Base-by-base conservation (phyloP, 2,888 invertebrate genomes). In the Ectemnius cavifrons region DNA sequence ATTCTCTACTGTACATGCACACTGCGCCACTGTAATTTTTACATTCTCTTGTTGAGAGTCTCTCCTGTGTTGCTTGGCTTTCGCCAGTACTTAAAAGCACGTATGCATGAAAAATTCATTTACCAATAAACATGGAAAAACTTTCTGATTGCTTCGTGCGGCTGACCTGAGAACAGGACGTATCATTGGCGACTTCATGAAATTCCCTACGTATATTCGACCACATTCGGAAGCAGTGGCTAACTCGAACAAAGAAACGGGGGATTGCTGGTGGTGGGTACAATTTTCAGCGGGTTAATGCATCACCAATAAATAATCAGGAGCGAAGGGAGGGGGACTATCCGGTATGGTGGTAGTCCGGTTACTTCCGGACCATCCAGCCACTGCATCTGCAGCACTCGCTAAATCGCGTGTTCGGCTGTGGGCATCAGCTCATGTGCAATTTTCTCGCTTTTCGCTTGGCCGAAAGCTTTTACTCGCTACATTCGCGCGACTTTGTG, bases 301-400 rank as follows among this genome's bases (percentile, higher is more conserved):
- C 63, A 58, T 75, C 65, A 46, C 65, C 68, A 67, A 78, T 77
- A 77, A 77, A 73, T 78, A 77, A 77, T 77, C 73, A 58, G 14
- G 61, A 62, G 37, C 0, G 8, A 1, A 37, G 8, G 37, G 37
- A 8, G 3, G 8, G 37, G 8, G 5, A 37, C 37, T 8, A 37
- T 37, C 37, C 37, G 37, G 37, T 11, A 37, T 1, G 37, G 11
- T 11, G 37, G 37, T 11, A 37, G 37, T 11, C 37, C 37, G 37
- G 37, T 37, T 37, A 37, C 37, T 37, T 37, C 37, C 37, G 37
- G 37, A 61, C 20, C 27, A 59, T 4, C 46, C 45, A 27, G 56
- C 20, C 46, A 60, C 59, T 37, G 62, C 61, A 58, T 62, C 57
- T 71, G 56, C 63, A 66, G 27, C 5, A 11, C 11, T 49, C 56